A percentile compares a stretch with the other conserved stretches of the same genome.
These are phyloP conservation scores for Stictonetta naevosa DNA, from an alignment of 2,113 vertebrate genomes.

Conservation along the genomic window DNA sequence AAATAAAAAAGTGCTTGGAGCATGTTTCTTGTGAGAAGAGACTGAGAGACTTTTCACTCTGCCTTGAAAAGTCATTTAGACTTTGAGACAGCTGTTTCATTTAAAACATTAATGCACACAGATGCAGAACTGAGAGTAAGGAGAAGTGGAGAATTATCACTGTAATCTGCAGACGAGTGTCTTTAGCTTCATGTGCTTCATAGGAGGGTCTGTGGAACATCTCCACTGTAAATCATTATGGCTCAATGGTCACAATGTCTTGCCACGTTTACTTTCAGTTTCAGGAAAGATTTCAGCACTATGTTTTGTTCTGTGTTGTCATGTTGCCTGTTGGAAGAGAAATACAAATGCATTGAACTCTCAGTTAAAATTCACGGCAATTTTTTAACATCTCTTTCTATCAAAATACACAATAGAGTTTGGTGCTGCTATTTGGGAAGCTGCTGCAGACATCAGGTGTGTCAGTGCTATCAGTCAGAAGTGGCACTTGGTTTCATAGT, in stretches of 20 bases:
- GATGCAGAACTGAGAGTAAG: neutral
- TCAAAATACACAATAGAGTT: neutral
- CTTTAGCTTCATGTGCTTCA: neutral
- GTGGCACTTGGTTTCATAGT: neutral
- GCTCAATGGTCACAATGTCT: neutral
- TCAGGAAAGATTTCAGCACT: neutral
- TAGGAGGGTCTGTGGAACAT: neutral
- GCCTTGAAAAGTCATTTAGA: conserved; percentile 31
- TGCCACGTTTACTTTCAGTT: neutral
- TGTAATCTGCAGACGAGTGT: neutral
- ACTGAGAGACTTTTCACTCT: neutral
- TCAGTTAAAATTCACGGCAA: neutral
- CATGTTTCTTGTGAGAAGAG: neutral
- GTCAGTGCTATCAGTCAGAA: neutral
- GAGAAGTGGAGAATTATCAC: neutral
- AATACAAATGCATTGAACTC: neutral
- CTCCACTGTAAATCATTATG: neutral
- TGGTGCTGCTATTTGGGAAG: neutral
- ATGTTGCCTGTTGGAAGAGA: neutral
- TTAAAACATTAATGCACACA: neutral
- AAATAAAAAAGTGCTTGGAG: neutral
- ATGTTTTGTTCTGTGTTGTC: neutral
- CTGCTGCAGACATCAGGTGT: neutral
- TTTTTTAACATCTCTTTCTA: neutral
- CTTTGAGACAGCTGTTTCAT: conserved; percentile 13